A percentile compares a stretch with the other conserved stretches of the same genome.
phyloP scores from a whole-genome alignment of 2,888 invertebrate species.

The Ligdia adustata region DNA sequence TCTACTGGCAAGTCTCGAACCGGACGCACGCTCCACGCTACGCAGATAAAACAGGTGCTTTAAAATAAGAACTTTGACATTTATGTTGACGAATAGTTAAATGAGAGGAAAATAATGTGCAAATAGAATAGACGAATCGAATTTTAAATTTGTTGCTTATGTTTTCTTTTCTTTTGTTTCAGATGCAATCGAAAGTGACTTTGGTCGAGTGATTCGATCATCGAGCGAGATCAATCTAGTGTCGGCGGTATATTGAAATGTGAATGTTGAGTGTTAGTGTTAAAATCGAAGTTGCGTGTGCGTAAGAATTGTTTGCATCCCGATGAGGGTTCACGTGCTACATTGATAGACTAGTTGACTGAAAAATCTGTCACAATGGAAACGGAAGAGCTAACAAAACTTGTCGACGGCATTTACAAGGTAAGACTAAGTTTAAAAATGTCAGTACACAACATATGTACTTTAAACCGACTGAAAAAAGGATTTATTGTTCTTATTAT shows the following conservation, averaged over 20 bases:
- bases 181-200: constrained; percentile 74
- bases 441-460: too few species aligned
- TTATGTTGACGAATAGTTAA: not conserved
- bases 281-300: constrained; percentile 66
- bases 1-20: constrained; percentile 63
- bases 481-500: too few species aligned
- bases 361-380: constrained; percentile 85
- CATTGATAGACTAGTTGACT: constrained; percentile 55
- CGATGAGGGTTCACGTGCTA: constrained; percentile 78
- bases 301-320: constrained; percentile 54
- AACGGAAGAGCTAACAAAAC: constrained; percentile 95
- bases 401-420: constrained; percentile 96
- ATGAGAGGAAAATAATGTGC: not conserved
- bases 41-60: constrained; percentile 53
- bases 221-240: constrained; percentile 46
- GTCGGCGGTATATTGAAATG: constrained; percentile 69
- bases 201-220: constrained; percentile 65
- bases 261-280: constrained; percentile 75
- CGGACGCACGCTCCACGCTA: constrained; percentile 65
- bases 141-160: constrained; percentile 3
- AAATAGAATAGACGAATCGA: too few species aligned
- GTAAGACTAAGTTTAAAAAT: too few species aligned
- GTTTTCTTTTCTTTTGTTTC: constrained; percentile 67
- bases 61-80: constrained; percentile 31
- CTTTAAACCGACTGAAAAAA: too few species aligned